Base-by-base conservation (phyloP, 1,140 invertebrate genomes). In the Papilio polyxenes region DNA sequence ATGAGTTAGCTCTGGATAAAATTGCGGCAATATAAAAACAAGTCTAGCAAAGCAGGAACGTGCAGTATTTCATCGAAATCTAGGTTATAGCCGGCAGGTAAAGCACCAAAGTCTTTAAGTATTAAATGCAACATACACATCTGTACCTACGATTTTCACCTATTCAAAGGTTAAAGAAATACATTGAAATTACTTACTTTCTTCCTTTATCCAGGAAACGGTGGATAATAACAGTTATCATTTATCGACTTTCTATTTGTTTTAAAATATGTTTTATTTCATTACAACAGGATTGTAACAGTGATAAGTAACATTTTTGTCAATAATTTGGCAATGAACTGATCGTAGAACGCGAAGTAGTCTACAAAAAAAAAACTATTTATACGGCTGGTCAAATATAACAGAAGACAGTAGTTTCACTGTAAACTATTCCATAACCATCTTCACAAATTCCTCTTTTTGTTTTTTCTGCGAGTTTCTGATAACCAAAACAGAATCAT, bases 1-100 rank as follows among this genome's bases (percentile, higher is more conserved):
- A 59, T 79, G 62, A 79, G 53, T 79, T 62, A 79, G 20, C 51
- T 79, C 37, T 79, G 56, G 53, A 62, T 62, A 53, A 78, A 62
- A 79, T 48, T 79, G 77, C 56, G 77, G 56, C 77, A 62, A 62
- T 79, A 79, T 79, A 59, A 79, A 49, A 51, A 75, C 75, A 75
- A 77, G 9, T 20, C 75, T 78, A n/a, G 31, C 9, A 44, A 59
- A 37, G 37, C 48, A 23, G 23, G 48, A 77, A 17, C 75, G 49
- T 15, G 48, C 20, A 76, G 75, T 74, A 40, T 76, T 76, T 75
- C 49, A 20, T 51, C 44, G 13, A 49, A 49, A 53, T 77, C 75
- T 77, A 77, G 75, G 75, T 77, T 77, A 77, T 53, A 15, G 10
- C 75, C 20, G 49, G 31, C 17, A 72, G 65, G 65, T 53, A 77